These are phyloP conservation scores for Sinodicranocentrus sp. DNA, from an alignment of 2,888 invertebrate species.

Conservation along the genomic window DNA sequence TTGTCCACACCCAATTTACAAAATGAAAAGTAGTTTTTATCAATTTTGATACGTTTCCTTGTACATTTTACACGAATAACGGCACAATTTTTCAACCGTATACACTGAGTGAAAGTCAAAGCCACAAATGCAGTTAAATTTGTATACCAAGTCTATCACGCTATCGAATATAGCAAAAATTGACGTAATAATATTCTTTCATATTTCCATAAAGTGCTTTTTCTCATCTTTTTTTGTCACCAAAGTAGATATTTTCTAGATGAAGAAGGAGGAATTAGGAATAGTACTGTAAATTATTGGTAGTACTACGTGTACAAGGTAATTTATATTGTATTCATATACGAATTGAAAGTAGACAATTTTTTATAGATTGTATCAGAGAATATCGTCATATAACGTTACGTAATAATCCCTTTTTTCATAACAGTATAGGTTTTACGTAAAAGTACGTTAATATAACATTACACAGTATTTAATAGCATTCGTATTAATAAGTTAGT, in stretches of 20 bases:
- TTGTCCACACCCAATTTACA: no score
- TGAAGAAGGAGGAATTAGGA: slow-evolving; percentile 20
- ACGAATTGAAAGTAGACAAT: slow-evolving; percentile 57
- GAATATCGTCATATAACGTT: slow-evolving; percentile 54
- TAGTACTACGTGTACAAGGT: slow-evolving; percentile 19
- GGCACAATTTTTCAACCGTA: slow-evolving; percentile 62
- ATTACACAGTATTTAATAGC: slow-evolving; percentile 45
- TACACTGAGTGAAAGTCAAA: slow-evolving; percentile 69
- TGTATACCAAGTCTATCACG: slow-evolving; percentile 17
- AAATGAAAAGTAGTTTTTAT: slow-evolving; percentile 4
- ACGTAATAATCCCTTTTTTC: slow-evolving; percentile 35
- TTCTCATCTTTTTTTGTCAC: slow-evolving; percentile 8
- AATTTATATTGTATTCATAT: neutral
- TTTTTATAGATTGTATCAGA: slow-evolving; percentile 62
- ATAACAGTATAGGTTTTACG: slow-evolving; percentile 33
- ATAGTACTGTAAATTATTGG: neutral
- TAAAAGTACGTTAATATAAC: slow-evolving; percentile 13
- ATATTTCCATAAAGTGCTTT: slow-evolving; percentile 26
- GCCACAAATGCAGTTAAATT: slow-evolving; percentile 49
- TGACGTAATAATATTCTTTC: slow-evolving; percentile 34
- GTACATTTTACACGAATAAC: slow-evolving; percentile 66
- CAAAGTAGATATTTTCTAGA: slow-evolving; percentile 34
- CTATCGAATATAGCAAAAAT: neutral
- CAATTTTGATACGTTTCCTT: slow-evolving; percentile 59
- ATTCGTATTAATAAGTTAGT: slow-evolving; percentile 52